phyloP scores from a whole-genome alignment of 2,113 vertebrate genomes.

The Alligator sinensis region DNA sequence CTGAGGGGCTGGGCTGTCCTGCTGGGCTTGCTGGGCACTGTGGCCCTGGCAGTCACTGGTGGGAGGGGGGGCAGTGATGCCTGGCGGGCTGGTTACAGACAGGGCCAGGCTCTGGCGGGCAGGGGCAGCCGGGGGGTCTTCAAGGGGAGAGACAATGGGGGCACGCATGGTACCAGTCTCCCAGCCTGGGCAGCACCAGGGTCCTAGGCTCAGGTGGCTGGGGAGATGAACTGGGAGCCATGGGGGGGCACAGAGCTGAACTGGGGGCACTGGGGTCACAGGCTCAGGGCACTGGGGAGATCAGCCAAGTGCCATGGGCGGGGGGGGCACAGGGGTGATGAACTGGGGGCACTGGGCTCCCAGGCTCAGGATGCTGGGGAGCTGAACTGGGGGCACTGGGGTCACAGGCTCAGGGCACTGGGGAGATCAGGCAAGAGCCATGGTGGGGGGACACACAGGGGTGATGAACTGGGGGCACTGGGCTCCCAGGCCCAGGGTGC shows the following conservation, averaged over 20 bases:
- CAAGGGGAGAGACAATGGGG: neutral
- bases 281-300: neutral
- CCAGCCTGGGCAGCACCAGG: neutral
- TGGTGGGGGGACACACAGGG: neutral
- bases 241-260: neutral
- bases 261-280: neutral
- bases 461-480: neutral
- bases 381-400: rapidly evolving
- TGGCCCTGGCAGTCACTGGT: rapidly evolving
- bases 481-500: neutral
- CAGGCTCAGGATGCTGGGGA: neutral
- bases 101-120: neutral
- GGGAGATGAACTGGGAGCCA: neutral
- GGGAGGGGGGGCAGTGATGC: neutral
- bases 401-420: neutral
- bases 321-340: neutral
- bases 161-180: no score
- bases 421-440: neutral
- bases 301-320: rapidly evolving
- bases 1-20: no score
- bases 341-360: neutral
- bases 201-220: neutral
- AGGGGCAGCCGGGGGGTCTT: neutral
- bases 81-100: neutral
- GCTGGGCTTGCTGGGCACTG: rapidly evolving